phyloP scores from a whole-genome alignment of 2,888 invertebrate genomes.

The Galerucella nymphaeae region DNA sequence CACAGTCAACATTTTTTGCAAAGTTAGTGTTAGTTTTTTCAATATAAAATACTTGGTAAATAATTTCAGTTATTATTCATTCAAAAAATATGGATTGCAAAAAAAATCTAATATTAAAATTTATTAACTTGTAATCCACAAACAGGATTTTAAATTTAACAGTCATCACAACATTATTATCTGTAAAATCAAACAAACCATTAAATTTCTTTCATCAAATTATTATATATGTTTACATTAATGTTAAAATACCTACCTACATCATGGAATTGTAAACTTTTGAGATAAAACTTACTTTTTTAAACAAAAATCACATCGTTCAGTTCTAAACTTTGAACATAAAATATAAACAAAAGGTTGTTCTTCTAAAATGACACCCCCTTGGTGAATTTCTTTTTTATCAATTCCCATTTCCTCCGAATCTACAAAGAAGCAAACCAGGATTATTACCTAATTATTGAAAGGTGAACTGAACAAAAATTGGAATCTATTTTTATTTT shows the following conservation, averaged over 20 bases:
- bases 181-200: neutral
- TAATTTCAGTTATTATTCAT: neutral
- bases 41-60: neutral
- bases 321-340: constrained; percentile 75
- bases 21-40: neutral
- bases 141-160: neutral
- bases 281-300: constrained; percentile 69
- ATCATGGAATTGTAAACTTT: neutral
- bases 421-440: constrained; percentile 20
- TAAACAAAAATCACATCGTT: constrained; percentile 82
- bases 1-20: neutral
- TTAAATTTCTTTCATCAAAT: constrained; percentile 5
- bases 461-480: neutral
- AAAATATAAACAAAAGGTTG: constrained; percentile 82
- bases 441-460: neutral
- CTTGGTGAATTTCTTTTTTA: constrained; percentile 69
- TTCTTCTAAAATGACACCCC: constrained; percentile 76
- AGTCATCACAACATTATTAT: neutral
- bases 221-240: constrained; percentile 4
- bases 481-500: neutral
- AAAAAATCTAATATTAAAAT: neutral
- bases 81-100: neutral
- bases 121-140: neutral
- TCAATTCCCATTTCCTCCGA: constrained; percentile 32
- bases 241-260: neutral